Evolutionary conservation across 2,888 invertebrate species (phyloP).

Genomic region (Busseola fusca): DNA sequence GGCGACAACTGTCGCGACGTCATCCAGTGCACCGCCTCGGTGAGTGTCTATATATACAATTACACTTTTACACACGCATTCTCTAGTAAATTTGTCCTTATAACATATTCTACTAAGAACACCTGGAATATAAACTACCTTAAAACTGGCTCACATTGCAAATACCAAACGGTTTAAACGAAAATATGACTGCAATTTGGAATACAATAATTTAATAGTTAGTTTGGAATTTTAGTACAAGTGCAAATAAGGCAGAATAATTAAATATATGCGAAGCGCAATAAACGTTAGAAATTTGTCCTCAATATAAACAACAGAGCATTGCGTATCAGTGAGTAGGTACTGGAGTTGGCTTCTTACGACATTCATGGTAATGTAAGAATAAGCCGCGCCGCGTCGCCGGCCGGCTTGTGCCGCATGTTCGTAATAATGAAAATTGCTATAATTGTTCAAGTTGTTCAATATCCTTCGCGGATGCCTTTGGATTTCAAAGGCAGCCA

Average conservation of each 20-base stretch:
- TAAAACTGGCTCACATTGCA: slow-evolving; percentile 57
- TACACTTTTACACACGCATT: slow-evolving; percentile 58
- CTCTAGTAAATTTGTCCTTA: slow-evolving; percentile 55
- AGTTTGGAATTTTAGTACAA: slow-evolving; percentile 44
- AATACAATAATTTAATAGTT: slow-evolving; percentile 46
- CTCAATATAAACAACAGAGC: slow-evolving; percentile 64
- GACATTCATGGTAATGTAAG: slow-evolving; percentile 62
- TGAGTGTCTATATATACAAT: slow-evolving; percentile 84
- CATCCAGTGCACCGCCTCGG: slow-evolving; percentile 97
- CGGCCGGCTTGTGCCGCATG: slow-evolving; percentile 52
- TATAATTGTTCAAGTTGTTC: slow-evolving; percentile 39
- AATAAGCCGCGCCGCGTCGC: slow-evolving; percentile 50
- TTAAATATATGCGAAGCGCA: slow-evolving; percentile 59
- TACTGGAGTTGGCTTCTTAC: slow-evolving; percentile 55
- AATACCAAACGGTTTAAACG: slow-evolving; percentile 39
- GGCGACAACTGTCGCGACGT: slow-evolving; percentile 98
- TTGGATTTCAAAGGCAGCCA: slow-evolving; percentile 5
- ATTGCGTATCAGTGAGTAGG: slow-evolving; percentile 58
- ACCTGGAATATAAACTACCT: slow-evolving; percentile 48
- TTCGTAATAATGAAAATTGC: slow-evolving; percentile 40
- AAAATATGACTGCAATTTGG: slow-evolving; percentile 48
- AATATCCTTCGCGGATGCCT: slow-evolving; percentile 25
- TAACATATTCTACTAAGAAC: slow-evolving; percentile 14
- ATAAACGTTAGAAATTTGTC: slow-evolving; percentile 63
- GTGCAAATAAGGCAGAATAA: slow-evolving; percentile 47